Evolutionary conservation across 2,113 vertebrate genomes (phyloP).

Genomic region (Alaudala cheleensis): DNA sequence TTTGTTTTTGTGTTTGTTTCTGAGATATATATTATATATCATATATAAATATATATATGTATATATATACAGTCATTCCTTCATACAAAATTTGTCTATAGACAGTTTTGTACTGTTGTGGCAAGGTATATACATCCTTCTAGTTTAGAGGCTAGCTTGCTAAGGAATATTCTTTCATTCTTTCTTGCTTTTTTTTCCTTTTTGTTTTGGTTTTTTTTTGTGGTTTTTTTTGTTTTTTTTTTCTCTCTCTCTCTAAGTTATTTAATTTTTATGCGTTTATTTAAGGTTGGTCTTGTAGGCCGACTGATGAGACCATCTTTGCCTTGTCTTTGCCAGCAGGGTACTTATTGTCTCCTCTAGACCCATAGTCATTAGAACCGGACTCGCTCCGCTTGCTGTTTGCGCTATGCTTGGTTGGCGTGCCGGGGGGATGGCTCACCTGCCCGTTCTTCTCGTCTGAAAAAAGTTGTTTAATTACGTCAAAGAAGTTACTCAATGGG

Average conservation of each 20-base stretch:
- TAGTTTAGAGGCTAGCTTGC: conserved; percentile 73
- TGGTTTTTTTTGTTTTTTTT: not conserved
- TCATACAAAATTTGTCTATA: conserved; percentile 76
- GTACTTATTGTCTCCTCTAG: conserved; percentile 84
- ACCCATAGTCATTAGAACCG: conserved; percentile 86
- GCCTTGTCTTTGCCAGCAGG: conserved; percentile 84
- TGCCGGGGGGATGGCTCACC: conserved; percentile 88
- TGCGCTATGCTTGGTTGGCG: conserved; percentile 88
- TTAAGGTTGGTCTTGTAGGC: conserved; percentile 89
- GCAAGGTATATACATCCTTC: conserved; percentile 76
- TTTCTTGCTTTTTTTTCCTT: conserved; percentile 52
- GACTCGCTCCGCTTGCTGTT: conserved; percentile 86
- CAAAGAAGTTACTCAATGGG: conserved; percentile 99
- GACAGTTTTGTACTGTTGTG: conserved; percentile 74
- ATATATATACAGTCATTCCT: conserved; percentile 80
- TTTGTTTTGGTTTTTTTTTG: not conserved
- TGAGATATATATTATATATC: conserved; percentile 75
- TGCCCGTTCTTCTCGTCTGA: conserved; percentile 99
- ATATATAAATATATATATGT: conserved; percentile 76
- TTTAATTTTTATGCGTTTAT: conserved; percentile 66
- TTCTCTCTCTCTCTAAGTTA: conserved; percentile 12
- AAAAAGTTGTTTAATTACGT: conserved; percentile 99
- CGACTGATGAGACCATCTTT: conserved; percentile 83
- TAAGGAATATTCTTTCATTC: conserved; percentile 73
- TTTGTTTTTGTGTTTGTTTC: conserved; percentile 70